Evolutionary conservation across 2,113 vertebrate species (phyloP).

Genomic region (Aegotheles bennettii): DNA sequence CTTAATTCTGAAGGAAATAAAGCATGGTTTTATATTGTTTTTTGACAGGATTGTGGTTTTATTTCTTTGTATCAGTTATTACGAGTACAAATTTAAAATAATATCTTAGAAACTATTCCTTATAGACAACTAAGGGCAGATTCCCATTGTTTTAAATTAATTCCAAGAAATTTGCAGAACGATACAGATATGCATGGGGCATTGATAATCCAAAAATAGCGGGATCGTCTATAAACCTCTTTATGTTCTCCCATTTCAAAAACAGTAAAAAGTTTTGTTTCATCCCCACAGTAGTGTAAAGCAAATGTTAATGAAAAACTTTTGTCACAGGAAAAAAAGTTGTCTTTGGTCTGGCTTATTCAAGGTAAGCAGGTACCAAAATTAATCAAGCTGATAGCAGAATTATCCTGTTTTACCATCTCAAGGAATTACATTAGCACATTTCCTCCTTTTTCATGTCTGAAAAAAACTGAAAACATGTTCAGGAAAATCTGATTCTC

Average conservation of each 20-base stretch:
- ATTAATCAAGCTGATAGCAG: background rate
- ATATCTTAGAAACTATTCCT: background rate
- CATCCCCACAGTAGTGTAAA: background rate
- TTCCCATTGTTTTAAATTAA: background rate
- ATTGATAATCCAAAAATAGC: background rate
- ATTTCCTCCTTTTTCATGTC: background rate
- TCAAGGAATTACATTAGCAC: background rate
- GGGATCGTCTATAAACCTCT: background rate
- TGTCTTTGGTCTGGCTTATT: background rate
- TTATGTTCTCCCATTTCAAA: background rate
- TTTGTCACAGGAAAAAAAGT: background rate
- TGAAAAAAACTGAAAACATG: background rate
- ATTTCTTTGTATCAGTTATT: background rate
- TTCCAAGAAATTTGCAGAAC: background rate
- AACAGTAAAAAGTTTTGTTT: background rate
- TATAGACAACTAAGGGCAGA: background rate
- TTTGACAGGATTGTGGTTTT: background rate
- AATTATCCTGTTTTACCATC: background rate
- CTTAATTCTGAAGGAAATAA: background rate
- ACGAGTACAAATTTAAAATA: background rate
- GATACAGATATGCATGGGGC: background rate
- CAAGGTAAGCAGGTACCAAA: background rate
- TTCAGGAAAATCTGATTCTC: background rate
- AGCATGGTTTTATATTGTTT: background rate
- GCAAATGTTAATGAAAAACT: background rate